Percentiles rank a stretch among this genome's conserved stretches.
Evolutionary conservation across 2,113 vertebrate genomes (phyloP).

Genomic region (Penelope pileata): DNA sequence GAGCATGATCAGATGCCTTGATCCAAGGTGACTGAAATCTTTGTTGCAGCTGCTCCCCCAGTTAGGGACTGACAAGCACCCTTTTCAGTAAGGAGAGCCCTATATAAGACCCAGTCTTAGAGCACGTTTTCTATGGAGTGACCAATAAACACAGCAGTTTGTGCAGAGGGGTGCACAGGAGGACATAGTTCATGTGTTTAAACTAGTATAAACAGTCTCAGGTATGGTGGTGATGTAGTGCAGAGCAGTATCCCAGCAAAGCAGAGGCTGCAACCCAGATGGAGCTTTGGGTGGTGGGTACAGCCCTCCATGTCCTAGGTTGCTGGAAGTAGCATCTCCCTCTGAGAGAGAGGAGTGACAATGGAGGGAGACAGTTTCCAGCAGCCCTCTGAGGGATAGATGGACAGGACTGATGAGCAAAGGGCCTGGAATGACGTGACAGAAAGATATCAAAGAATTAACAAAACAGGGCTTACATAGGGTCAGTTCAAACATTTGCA

Average conservation of each 20-base stretch:
- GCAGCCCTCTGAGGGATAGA: neutral
- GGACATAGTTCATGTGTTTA: neutral
- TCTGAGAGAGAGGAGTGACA: neutral
- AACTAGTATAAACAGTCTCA: neutral
- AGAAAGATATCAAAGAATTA: neutral
- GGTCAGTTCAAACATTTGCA: neutral
- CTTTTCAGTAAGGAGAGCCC: neutral
- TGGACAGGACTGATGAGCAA: neutral
- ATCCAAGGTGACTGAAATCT: neutral
- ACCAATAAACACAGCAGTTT: neutral
- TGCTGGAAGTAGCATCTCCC: neutral
- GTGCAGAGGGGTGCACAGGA: neutral
- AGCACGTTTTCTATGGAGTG: neutral
- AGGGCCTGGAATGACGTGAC: neutral
- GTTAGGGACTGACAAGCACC: neutral
- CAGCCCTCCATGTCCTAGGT: neutral
- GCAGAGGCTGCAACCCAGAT: neutral
- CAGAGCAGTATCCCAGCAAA: neutral
- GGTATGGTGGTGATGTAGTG: neutral
- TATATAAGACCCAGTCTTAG: neutral
- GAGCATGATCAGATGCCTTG: neutral
- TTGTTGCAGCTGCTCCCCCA: neutral
- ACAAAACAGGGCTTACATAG: neutral
- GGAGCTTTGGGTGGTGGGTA: neutral
- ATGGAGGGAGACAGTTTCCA: neutral